Evolutionary conservation across 2,888 invertebrate species (phyloP).

Genomic region (Tineola bisselliella): DNA sequence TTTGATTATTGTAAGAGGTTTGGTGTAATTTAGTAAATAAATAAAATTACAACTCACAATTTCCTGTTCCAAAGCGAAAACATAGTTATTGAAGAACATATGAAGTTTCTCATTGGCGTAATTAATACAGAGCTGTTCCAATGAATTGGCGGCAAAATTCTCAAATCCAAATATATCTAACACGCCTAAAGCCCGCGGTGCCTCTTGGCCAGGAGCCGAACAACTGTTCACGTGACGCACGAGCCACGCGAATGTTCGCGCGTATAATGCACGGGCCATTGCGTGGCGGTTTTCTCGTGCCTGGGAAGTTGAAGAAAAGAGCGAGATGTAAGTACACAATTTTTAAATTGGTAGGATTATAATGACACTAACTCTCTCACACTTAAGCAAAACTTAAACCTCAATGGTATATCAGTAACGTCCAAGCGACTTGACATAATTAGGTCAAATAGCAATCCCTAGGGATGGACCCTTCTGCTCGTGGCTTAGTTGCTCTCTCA

Average conservation of each 20-base stretch:
- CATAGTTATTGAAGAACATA: constrained; percentile 96
- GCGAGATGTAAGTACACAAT: no score
- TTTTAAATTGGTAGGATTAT: no score
- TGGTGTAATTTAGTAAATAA: no score
- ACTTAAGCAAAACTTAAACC: no score
- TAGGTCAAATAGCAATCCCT: constrained; percentile 8
- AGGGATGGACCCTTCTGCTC: not conserved
- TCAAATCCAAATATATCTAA: constrained; percentile 95
- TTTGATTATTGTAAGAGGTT: no score
- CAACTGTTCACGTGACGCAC: constrained; percentile 93
- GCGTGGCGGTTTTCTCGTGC: constrained; percentile 92
- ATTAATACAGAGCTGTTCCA: constrained; percentile 93
- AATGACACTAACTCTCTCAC: no score
- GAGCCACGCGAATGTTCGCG: constrained; percentile 91
- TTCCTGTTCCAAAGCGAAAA: constrained; percentile 93
- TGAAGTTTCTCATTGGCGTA: constrained; percentile 95
- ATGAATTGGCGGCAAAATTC: constrained; percentile 89
- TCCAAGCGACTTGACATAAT: not conserved
- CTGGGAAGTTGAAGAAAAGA: constrained; percentile 44
- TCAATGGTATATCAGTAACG: no score
- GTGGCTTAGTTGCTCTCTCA: not conserved
- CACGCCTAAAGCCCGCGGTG: constrained; percentile 79
- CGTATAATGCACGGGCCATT: constrained; percentile 92
- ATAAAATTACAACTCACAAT: constrained; percentile 75
- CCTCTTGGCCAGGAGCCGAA: constrained; percentile 87